These are phyloP conservation scores for Calliopsis andreniformis DNA, from an alignment of 1,140 invertebrate genomes.

Conservation along the genomic window DNA sequence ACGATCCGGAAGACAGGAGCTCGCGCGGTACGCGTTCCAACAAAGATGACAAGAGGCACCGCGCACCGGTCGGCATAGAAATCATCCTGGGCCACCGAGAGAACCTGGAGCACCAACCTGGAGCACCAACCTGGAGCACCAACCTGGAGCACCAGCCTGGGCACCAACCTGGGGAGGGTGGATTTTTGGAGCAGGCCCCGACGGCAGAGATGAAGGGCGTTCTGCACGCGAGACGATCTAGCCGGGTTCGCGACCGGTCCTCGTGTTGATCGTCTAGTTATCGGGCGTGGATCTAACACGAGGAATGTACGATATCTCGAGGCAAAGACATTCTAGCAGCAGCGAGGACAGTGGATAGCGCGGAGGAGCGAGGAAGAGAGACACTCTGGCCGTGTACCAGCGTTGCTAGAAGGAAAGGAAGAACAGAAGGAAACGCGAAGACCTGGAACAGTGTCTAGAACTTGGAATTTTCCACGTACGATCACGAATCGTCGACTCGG, in stretches of 20 bases:
- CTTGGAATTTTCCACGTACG: constrained; percentile 10
- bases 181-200: background rate
- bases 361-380: constrained; percentile 6
- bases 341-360: constrained; percentile 42
- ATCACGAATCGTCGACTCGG: background rate
- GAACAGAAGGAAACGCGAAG: background rate
- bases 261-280: constrained; percentile 56
- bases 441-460: constrained; percentile 22
- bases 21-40: background rate
- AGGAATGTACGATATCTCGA: constrained; percentile 62
- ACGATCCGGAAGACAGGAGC: background rate
- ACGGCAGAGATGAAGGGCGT: constrained; percentile 29
- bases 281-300: constrained; percentile 54
- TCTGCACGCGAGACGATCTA: constrained; percentile 41
- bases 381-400: constrained; percentile 1
- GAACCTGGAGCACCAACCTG: no score
- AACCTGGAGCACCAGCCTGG: no score
- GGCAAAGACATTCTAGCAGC: constrained; percentile 40
- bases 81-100: no score
- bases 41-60: constrained; percentile 1
- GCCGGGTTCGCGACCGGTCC: constrained; percentile 57
- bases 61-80: background rate
- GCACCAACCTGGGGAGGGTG: no score
- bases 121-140: no score
- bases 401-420: constrained; percentile 8